Evolutionary conservation across 2,888 invertebrate genomes (phyloP).

Genomic region (Rhagophthalmus giganteus): DNA sequence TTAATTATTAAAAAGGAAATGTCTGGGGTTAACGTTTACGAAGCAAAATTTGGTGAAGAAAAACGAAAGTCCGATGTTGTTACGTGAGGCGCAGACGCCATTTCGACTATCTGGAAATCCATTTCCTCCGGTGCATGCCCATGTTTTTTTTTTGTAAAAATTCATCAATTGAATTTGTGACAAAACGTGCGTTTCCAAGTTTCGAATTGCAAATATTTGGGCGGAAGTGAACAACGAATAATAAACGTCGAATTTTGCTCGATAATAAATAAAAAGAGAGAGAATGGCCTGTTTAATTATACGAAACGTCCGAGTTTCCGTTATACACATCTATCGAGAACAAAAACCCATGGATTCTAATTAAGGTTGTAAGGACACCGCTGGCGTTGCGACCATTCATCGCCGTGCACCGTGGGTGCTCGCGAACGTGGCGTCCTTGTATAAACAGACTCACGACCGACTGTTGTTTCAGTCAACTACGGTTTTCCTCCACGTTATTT

Average conservation of each 20-base stretch:
- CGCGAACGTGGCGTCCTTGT: conserved; percentile 47
- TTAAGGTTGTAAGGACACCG: neutral
- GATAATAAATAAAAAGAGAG: neutral
- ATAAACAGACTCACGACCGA: conserved; percentile 47
- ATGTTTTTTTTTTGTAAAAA: too few species aligned
- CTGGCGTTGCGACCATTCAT: conserved; percentile 34
- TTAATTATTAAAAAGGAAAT: too few species aligned
- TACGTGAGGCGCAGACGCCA: too few species aligned
- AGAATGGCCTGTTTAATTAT: too few species aligned
- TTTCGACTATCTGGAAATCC: too few species aligned
- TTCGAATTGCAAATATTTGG: neutral
- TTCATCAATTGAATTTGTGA: too few species aligned
- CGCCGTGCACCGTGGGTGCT: conserved; percentile 43
- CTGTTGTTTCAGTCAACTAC: conserved; percentile 47
- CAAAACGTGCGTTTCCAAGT: too few species aligned
- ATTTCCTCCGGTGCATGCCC: too few species aligned
- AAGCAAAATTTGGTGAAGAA: too few species aligned
- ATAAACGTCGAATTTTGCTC: neutral
- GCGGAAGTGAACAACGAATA: neutral
- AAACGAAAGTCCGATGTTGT: too few species aligned
- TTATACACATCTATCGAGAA: too few species aligned
- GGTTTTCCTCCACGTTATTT: conserved; percentile 36
- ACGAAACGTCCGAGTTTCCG: neutral
- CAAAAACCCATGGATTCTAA: conserved; percentile 1
- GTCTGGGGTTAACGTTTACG: too few species aligned